Percentiles rank a stretch among this genome's conserved stretches.
Evolutionary conservation across 2,888 invertebrate species (phyloP).

Genomic region (Brachypalpus laphriformis): DNA sequence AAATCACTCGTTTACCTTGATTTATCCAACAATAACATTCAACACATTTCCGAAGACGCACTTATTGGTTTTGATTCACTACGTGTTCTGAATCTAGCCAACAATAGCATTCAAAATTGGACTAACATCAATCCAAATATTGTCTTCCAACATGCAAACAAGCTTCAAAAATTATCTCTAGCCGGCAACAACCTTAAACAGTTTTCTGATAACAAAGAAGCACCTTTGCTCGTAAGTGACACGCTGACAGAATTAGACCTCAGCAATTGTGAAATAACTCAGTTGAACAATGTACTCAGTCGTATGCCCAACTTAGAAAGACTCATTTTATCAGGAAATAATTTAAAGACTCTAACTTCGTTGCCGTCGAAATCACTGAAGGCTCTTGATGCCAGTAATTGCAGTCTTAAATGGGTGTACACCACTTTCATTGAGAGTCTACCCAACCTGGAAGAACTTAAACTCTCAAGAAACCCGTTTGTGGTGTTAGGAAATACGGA

Average conservation of each 20-base stretch:
- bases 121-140: conserved; percentile 84
- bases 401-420: conserved; percentile 84
- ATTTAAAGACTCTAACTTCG: conserved; percentile 82
- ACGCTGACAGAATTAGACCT: conserved; percentile 86
- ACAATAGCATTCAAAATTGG: conserved; percentile 86
- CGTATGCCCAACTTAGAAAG: conserved; percentile 84
- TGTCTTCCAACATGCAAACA: conserved; percentile 83
- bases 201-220: conserved; percentile 83
- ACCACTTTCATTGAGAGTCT: conserved; percentile 85
- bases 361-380: conserved; percentile 84
- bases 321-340: conserved; percentile 85
- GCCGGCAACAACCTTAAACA: conserved; percentile 85
- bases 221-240: conserved; percentile 84
- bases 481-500: conserved; percentile 81
- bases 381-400: conserved; percentile 85
- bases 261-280: conserved; percentile 85
- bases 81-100: conserved; percentile 85
- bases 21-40: conserved; percentile 84
- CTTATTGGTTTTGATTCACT: conserved; percentile 85
- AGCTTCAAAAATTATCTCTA: conserved; percentile 85
- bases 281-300: conserved; percentile 81
- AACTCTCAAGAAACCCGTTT: conserved; percentile 86
- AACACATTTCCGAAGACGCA: conserved; percentile 83
- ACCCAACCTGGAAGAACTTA: conserved; percentile 85
- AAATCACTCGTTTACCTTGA: conserved; percentile 84